Base-by-base conservation (phyloP, 2,888 invertebrate genomes). In the Aspidiotus destructor region DNA sequence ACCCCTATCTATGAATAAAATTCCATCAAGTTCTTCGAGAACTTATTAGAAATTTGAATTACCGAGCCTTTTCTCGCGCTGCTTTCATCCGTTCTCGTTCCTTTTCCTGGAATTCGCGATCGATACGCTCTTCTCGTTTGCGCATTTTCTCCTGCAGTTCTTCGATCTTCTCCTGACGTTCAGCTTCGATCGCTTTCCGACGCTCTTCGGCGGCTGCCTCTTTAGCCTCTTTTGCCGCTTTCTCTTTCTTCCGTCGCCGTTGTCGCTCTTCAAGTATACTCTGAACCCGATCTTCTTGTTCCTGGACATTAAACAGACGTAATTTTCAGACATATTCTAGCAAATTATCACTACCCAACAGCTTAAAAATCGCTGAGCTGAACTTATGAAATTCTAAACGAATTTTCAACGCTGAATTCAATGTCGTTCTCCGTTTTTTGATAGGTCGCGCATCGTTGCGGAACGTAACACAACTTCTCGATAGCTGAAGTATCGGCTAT, bases 191-290 rank as follows among this genome's bases (percentile, higher is more conserved):
- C 5, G 89, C 89, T 74, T 85, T 85, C 7, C 94, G 82, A 0
- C 96, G 82, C 69, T 93, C 89, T 74, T 95, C 95, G 0, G 92
- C 96, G 0, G 96, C 96, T 0, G 93, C 93, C 75, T 96, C 96
- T 75, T 96, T 95, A 0, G 95, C 95, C 28, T 28, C 28, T 28
- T 28, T 28, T 15, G 93, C 90, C 15, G 93, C 90, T 76, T 96
- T 95, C 75, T 95, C 95, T 76, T 92, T 92, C 78, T 87, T 81
- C 55, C 86, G 85, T 55, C 86, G 86, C 68, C 89, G 84, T 71
- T 90, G 87, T 1, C 94, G 80, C 74, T 96, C 96, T 72, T 95
- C 88, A 72, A 95, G 85, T 73, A 92, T 85, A 73, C 89, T 89
- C 76, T 83, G 80, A 40, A 82, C 75, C 75, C 96, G 93, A 75